Percentiles rank a stretch among this genome's conserved stretches.
These are phyloP conservation scores for Dryadula phaetusa DNA, from an alignment of 2,888 invertebrate genomes.

Conservation along the genomic window DNA sequence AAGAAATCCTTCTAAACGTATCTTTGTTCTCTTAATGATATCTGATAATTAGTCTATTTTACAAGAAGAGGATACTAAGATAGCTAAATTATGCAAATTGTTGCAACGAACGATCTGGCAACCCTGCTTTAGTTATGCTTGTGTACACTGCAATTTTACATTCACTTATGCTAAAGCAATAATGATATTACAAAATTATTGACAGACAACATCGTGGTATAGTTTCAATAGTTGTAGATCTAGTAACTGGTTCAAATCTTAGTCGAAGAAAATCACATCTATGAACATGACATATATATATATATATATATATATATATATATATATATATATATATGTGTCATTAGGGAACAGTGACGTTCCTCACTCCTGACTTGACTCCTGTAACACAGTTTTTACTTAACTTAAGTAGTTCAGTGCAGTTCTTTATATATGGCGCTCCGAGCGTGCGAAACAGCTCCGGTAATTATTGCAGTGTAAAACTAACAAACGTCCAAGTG, in stretches of 20 bases:
- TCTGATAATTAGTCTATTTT: background rate
- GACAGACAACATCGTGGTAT: background rate
- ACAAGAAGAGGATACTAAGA: background rate
- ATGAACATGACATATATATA: too few relatives aligned
- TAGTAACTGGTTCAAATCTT: background rate
- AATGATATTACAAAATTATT: background rate
- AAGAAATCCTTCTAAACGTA: background rate
- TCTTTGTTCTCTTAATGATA: background rate
- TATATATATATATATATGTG: too few relatives aligned
- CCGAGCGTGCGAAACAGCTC: too few relatives aligned
- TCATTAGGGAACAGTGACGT: too few relatives aligned
- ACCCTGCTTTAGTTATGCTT: constrained; percentile 11
- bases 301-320: too few relatives aligned
- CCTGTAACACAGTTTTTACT: too few relatives aligned
- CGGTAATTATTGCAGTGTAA: too few relatives aligned
- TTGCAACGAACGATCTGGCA: constrained; percentile 11
- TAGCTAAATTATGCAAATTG: constrained; percentile 5
- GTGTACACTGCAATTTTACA: constrained; percentile 6
- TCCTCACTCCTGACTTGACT: too few relatives aligned
- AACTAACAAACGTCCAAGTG: background rate
- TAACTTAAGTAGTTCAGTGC: too few relatives aligned
- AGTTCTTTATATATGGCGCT: too few relatives aligned
- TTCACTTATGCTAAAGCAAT: constrained; percentile 3
- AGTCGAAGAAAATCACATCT: background rate
- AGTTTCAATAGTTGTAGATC: background rate